Base-by-base conservation (phyloP, 2,888 invertebrate genomes). In the Habrosyne pyritoides region DNA sequence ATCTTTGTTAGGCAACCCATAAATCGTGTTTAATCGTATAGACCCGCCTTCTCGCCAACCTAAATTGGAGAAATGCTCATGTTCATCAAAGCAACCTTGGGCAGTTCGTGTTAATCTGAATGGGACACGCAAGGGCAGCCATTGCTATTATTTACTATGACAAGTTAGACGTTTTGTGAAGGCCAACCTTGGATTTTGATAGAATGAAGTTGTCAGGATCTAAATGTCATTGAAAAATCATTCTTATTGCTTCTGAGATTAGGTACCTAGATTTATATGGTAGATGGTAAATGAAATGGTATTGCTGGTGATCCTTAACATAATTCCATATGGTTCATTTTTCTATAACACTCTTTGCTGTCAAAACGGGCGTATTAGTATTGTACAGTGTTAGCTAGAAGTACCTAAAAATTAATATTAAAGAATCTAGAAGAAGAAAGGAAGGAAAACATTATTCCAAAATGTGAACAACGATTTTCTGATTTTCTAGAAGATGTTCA, bases 91-190 rank as follows among this genome's bases (percentile, higher is more conserved):
- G 52, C 18, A 57, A 30, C 69, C 70, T 66, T 67, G 69, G 59
- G 61, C 64, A 47, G 54, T 22, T 56, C 61, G 58, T 53, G 26
- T 42, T 69, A 61, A 69, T 67, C 59, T 61, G 58, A 63, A 61
- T 59, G 52, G 59, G 60, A 59, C 61, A 62, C 57, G 63, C 55
- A 28, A 54, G 57, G 65, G 60, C 28, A 24, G 24, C 53, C 46
- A 28, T 53, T 21, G 21, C 21, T 42, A 56, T 70, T 68, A 66
- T 69, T 69, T 63, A 53, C 42, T 30, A 21, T 53, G 53, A 53
- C n/a, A n/a, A 18, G 24, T 48, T 21, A 12, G 4, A 4, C 47
- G n/a, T 8, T 46, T 7, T 26, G n/a, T 42, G 8, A 24, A 52
- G 26, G 52, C 26, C 42, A 42, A 42, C 42, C 42, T 36, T 52